A percentile compares a stretch with the other conserved stretches of the same genome.
phyloP scores from a whole-genome alignment of 2,113 vertebrate genomes.

The Gallinago undulata region DNA sequence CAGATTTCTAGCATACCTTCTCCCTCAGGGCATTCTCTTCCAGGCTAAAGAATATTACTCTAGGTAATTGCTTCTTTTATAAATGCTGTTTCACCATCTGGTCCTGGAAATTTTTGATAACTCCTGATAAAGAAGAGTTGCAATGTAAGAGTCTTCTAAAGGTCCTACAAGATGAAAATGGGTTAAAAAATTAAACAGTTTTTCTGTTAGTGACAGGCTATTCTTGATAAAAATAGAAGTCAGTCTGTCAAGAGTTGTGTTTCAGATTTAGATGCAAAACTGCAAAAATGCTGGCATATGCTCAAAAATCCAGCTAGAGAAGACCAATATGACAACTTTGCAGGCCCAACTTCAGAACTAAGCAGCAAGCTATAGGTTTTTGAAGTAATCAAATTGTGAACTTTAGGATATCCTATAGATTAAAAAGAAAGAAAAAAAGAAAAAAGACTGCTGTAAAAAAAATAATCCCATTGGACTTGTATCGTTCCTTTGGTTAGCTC shows the following conservation, averaged over 20 bases:
- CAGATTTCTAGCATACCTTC: neutral
- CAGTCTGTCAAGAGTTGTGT: neutral
- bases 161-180: neutral
- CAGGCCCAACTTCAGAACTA: neutral
- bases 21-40: neutral
- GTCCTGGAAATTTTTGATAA: neutral
- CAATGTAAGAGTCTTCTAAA: neutral
- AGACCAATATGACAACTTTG: neutral
- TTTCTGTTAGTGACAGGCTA: neutral
- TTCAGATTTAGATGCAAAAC: neutral
- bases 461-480: no score
- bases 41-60: neutral
- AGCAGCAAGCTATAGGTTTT: neutral
- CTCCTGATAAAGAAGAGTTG: neutral
- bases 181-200: neutral
- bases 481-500: neutral
- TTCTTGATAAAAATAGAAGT: neutral
- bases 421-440: neutral
- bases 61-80: neutral
- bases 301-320: neutral
- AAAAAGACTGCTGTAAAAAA: neutral
- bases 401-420: neutral
- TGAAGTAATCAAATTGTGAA: neutral
- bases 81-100: slow-evolving; percentile 3
- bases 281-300: neutral